Base-by-base conservation (phyloP, 2,113 vertebrate genomes). In the Rhadina sibilatrix region DNA sequence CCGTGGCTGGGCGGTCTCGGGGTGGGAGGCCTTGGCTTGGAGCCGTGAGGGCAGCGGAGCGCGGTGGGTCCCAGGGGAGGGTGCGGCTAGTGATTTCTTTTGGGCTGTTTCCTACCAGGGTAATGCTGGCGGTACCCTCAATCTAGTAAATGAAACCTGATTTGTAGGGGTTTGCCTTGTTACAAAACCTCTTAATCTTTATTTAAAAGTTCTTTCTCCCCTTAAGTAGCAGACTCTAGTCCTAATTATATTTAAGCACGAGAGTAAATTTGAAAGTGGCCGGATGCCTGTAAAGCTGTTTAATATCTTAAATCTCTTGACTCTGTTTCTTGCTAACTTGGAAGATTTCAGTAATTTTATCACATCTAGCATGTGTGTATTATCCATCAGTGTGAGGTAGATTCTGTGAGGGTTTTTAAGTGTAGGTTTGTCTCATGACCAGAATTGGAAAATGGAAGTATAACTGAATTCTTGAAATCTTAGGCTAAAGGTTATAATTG, bases 131-230 rank as follows among this genome's bases (percentile, higher is more conserved):
- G 12, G 13, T n/a, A 4, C 14, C 5, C 33, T 35, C 13, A 5
- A 0, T 12, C 37, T 15, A 4, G 14, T 11, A 18, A 37, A 50
- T 6, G 19, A 52, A 53, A 22, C 9, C 5, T 37, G 4, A 5
- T 1, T 19, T 37, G 17, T 0, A 15, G 5, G 11, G 1, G 2
- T 0, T 57, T 76, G 1, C n/a, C 13, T 22, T 44, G 4, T 7
- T 42, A 5, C 1, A 0, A 49, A 21, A 49, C 21, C 50, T 4
- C 9, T 21, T 24, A n/a, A 13, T 6, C 5, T 31, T 66, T 46
- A 5, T 35, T 50, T 44, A 8, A 46, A 59, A 3, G 3, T 8
- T 1, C 10, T 69, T 44, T 24, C 4, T 49, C 3, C 3, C 1
- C 5, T 17, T 21, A 10, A 28, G 4, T 52, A 76, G 14, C n/a